Conservation (phyloP, 2,797 vertebrate genomes). For the Philypnodon macrostomus region DNA sequence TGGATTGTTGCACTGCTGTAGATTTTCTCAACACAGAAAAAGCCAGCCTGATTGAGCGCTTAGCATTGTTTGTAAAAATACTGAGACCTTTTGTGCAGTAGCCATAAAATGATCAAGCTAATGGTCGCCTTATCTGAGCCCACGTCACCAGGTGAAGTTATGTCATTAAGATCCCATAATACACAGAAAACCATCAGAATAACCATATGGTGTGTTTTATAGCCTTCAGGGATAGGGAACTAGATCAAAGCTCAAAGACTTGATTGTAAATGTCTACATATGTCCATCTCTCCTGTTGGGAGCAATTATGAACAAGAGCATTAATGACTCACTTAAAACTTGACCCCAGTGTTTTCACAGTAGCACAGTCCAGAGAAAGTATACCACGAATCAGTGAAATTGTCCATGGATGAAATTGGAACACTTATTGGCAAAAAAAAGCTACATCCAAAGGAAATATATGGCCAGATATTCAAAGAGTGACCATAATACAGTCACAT, state of each 20-base stretch:
- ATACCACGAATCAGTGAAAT: constrained; percentile 51
- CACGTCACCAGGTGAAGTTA: constrained; percentile 63
- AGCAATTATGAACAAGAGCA: constrained; percentile 40
- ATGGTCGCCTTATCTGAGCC: constrained; percentile 67
- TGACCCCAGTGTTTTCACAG: constrained; percentile 60
- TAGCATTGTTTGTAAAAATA: constrained; percentile 27
- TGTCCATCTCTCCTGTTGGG: constrained; percentile 44
- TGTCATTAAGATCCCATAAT: constrained; percentile 60
- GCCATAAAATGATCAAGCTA: constrained; percentile 68
- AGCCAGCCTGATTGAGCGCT: too few species aligned
- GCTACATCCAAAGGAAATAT: too few species aligned
- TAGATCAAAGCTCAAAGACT: constrained; percentile 51
- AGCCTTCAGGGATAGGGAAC: constrained; percentile 37
- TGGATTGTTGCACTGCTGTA: too few species aligned
- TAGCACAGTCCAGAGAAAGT: constrained; percentile 30
- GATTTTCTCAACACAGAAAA: too few species aligned
- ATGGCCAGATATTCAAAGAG: background rate
- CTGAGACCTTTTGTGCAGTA: constrained; percentile 57
- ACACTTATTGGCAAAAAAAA: constrained; percentile 32
- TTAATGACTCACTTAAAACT: constrained; percentile 26
- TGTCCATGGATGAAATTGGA: constrained; percentile 32
- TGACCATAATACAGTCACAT: background rate
- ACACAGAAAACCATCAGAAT: constrained; percentile 46
- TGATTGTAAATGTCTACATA: constrained; percentile 64
- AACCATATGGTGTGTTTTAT: constrained; percentile 57